Base-by-base conservation (phyloP, 2,888 invertebrate species). In the Caenorhabditis zanzibari region DNA sequence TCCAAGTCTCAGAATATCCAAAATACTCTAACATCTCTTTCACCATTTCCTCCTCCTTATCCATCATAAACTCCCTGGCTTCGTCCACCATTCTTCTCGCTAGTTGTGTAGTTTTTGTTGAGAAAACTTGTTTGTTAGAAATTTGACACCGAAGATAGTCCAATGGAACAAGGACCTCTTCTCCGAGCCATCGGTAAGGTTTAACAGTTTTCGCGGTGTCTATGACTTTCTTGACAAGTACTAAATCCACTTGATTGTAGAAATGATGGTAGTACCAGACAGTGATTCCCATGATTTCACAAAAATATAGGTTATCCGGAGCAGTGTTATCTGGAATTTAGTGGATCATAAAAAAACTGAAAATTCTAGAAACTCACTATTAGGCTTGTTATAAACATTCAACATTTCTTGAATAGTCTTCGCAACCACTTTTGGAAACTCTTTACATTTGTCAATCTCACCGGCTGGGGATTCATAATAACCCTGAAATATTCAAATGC, bases 241-340 rank as follows among this genome's bases (percentile, higher is more conserved):
- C 85, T 26, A 82, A 61, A 47, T 87, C 81, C 26, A 82, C 74
- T 14, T 56, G 77, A 14, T 82, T 85, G 24, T 82, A 75, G 44
- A 90, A 88, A 35, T 87, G 86, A 26, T 86, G 73, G 58, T 88
- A 86, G 74, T 90, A 88, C 69, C 89, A 87, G 38, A 88, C 86
- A 9, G 88, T 80, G 44, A 90, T 79, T 9, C 87, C 81, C 14
- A 61, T 59, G 54, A 90, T 77, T 58, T 66, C 73, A 52, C 80
- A 73, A 61, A 80, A 73, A 3, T 59, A 38, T 6, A 44, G 66
- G 5, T 24, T 26, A 41, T 73, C 68, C 3, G 24, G 14, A 0
- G 4, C 28, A n/a, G 35, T 44, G 41, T 71, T 54, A 28, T n/a
- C 77, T 77, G 61, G 54, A 22, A 9, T 58, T 58, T 58, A n/a